These are phyloP conservation scores for Chirona hameri DNA, from an alignment of 2,888 invertebrate species.

Conservation along the genomic window DNA sequence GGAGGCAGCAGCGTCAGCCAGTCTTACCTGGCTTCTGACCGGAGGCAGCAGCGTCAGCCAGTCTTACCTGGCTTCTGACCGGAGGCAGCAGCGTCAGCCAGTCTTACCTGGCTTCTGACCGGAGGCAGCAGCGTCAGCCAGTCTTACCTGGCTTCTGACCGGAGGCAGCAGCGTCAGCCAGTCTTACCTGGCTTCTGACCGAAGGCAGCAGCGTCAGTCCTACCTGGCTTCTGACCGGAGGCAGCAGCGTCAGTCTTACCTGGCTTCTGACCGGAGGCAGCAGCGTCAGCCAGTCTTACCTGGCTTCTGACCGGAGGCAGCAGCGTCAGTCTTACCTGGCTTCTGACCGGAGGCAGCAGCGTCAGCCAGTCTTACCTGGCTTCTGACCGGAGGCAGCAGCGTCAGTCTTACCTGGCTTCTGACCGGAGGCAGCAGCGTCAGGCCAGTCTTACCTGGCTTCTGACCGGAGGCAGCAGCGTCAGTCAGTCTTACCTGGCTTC, in stretches of 20 bases:
- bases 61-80: too few species aligned
- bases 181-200: not conserved
- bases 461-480: too few species aligned
- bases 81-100: not conserved
- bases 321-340: not conserved
- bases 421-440: not conserved
- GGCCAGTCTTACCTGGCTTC: too few species aligned
- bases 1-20: not conserved
- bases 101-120: not conserved
- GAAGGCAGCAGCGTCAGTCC: too few species aligned
- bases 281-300: too few species aligned
- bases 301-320: too few species aligned
- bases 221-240: too few species aligned
- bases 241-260: not conserved
- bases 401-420: not conserved
- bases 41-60: too few species aligned
- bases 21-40: not conserved
- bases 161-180: not conserved
- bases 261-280: not conserved
- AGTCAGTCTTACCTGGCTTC: not conserved
- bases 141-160: too few species aligned
- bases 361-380: too few species aligned
- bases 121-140: too few species aligned
- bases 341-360: not conserved
- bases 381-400: too few species aligned